Evolutionary conservation across 1,140 invertebrate species (phyloP), one percentile per base, ranked within the genome.

Genomic region (Anastrepha obliqua): DNA sequence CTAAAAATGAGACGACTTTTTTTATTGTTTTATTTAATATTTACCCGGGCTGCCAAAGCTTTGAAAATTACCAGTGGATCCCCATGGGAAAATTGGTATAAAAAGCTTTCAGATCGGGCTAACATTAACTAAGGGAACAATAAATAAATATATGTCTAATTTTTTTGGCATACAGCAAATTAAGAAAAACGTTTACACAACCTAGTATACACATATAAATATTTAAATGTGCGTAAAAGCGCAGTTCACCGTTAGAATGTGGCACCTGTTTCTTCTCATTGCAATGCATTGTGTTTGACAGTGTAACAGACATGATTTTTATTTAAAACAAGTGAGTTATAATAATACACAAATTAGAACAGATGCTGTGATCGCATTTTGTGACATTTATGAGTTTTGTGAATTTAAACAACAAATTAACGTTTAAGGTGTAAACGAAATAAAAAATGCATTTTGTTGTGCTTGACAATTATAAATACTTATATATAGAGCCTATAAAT

Each of bases 261-360:
- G 5, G 47, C 15, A n/a, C n/a, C 2, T 59, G 51, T 90, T 89
- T 87, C 51, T 64, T 42, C 60, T 55, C 78, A 74, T 89, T 91
- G 91, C 91, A 92, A 92, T 92, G 91, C 91, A 91, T 89, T 91
- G 91, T 92, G 91, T 89, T 87, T 91, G 90, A 90, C 89, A 55
- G 90, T 92, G 90, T 89, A 55, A 64, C 90, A 91, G 88, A 20
- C 91, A 89, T 86, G 89, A 78, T 59, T 90, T 90, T 90, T 89
- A 89, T 90, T 90, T 60, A 15, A 29, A 65, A 44, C 15, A 88
- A 74, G 55, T 29, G n/a, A 29, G n/a, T 7, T 58, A 47, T 42
- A 55, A 74, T 87, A 62, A 85, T 86, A 64, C 88, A 88, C 91
- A 90, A 90, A 89, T 91, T 88, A 90, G 89, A 92, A 91, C 87